phyloP scores from a whole-genome alignment of 2,888 invertebrate species.

The Cetonia aurata region DNA sequence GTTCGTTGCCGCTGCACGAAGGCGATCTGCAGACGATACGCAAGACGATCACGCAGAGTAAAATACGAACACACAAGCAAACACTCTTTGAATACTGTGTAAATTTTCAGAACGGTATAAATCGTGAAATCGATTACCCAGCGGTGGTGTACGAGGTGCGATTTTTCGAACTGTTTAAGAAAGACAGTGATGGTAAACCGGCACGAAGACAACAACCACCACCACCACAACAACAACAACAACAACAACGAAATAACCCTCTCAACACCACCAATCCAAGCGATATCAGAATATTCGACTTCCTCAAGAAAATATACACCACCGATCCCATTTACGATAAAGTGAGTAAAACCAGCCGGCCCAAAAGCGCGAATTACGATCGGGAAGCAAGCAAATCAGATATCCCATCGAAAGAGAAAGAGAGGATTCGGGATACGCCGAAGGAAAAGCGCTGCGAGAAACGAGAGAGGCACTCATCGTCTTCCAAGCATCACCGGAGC shows the following conservation, averaged over 20 bases:
- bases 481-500: not conserved
- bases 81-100: constrained; percentile 49
- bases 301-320: constrained; percentile 41
- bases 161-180: constrained; percentile 50
- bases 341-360: constrained; percentile 6
- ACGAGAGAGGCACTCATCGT: not conserved
- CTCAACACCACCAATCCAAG: constrained; percentile 16
- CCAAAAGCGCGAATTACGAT: not conserved
- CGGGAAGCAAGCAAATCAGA: not conserved
- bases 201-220: constrained; percentile 1
- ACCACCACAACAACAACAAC: constrained; percentile 1
- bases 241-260: constrained; percentile 3
- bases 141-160: constrained; percentile 43
- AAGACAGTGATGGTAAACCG: constrained; percentile 34
- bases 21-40: constrained; percentile 35
- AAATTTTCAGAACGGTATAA: constrained; percentile 52
- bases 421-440: not conserved
- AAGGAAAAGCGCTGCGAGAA: constrained; percentile 6
- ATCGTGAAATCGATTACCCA: constrained; percentile 16
- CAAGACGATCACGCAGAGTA: constrained; percentile 42
- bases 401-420: not conserved
- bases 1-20: constrained; percentile 49
- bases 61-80: constrained; percentile 25
- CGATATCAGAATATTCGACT: constrained; percentile 43
- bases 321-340: constrained; percentile 34